phyloP scores from a whole-genome alignment of 2,797 vertebrate genomes.

The Vultur gryphus region DNA sequence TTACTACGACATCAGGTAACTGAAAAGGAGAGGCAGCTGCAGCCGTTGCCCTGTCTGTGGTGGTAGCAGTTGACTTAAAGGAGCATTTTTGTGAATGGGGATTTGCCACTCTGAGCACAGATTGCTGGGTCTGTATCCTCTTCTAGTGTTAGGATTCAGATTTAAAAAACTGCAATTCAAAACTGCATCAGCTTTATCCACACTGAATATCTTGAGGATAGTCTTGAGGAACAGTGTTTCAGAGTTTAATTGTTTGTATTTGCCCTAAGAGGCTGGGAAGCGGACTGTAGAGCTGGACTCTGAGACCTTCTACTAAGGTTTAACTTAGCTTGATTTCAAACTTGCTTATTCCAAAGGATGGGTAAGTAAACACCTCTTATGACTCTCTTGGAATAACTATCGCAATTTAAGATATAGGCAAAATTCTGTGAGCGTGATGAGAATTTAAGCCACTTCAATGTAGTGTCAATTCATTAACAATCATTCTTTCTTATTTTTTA shows the following conservation, averaged over 20 bases:
- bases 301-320: not conserved
- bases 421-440: not conserved
- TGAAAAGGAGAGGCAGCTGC: not conserved
- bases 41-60: not conserved
- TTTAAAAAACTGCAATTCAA: not conserved
- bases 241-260: not conserved
- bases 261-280: not conserved
- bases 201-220: not conserved
- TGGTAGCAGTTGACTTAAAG: not conserved
- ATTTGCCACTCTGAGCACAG: not conserved
- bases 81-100: not conserved
- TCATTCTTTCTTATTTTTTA: not conserved
- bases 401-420: not conserved
- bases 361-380: not conserved
- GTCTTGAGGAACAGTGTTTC: not conserved
- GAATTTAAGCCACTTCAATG: not conserved
- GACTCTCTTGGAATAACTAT: not conserved
- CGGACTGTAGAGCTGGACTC: not conserved
- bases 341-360: not conserved
- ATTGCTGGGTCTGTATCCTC: not conserved
- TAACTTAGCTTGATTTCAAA: not conserved
- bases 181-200: not conserved
- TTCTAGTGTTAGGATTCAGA: not conserved
- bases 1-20: not conserved
- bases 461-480: not conserved